Evolutionary conservation across 2,888 invertebrate genomes (phyloP).

Genomic region (Papilio protenor): DNA sequence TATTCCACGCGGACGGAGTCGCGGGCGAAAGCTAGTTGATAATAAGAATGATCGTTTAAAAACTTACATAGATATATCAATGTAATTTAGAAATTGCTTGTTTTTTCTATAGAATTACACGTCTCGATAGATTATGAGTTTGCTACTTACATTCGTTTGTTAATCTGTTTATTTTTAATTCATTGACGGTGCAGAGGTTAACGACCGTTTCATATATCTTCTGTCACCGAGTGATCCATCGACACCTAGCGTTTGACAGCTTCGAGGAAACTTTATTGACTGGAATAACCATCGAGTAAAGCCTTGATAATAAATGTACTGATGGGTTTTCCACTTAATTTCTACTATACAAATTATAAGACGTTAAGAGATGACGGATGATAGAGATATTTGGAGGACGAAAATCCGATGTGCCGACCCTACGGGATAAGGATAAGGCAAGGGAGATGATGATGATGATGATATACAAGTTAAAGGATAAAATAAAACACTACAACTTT

Average conservation of each 20-base stretch:
- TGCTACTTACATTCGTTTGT: constrained; percentile 14
- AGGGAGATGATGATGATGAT: too few species aligned
- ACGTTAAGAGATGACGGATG: too few species aligned
- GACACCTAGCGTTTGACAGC: constrained; percentile 64
- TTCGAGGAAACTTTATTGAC: constrained; percentile 28
- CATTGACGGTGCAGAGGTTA: constrained; percentile 54
- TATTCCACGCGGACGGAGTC: too few species aligned
- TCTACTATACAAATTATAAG: too few species aligned
- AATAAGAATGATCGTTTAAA: too few species aligned
- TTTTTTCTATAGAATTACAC: neutral
- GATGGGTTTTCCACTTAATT: neutral
- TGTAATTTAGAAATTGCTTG: neutral
- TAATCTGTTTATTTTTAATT: constrained; percentile 32
- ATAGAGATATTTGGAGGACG: too few species aligned
- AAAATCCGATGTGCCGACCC: too few species aligned
- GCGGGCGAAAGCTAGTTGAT: too few species aligned
- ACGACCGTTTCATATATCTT: constrained; percentile 58
- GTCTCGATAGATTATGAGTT: neutral
- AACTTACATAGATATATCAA: neutral
- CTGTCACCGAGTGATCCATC: constrained; percentile 65
- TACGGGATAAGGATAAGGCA: too few species aligned
- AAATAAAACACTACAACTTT: too few species aligned
- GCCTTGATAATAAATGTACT: neutral
- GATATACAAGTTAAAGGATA: too few species aligned
- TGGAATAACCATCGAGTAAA: constrained; percentile 43